Evolutionary conservation across 1,140 invertebrate genomes (phyloP).

Genomic region (Pseudobourletiella spinata): DNA sequence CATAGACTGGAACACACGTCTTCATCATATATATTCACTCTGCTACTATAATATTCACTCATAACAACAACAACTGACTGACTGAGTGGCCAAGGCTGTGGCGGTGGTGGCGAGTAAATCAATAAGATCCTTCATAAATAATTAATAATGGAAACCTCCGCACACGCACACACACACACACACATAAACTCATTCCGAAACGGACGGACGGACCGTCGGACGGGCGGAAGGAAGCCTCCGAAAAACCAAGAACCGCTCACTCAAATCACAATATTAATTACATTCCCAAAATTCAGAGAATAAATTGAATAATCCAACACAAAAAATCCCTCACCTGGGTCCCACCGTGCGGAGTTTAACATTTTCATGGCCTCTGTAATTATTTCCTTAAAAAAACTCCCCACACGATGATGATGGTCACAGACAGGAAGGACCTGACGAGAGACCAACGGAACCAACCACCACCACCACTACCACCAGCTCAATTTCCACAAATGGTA

Average conservation of each 20-base stretch:
- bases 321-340: conserved; percentile 18
- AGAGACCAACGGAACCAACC: neutral
- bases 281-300: neutral
- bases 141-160: too few relatives aligned
- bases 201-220: neutral
- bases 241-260: too few relatives aligned
- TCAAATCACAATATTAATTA: neutral
- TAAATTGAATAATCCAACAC: neutral
- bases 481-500: too few relatives aligned
- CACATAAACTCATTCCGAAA: neutral
- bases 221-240: too few relatives aligned
- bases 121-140: too few relatives aligned
- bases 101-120: too few relatives aligned
- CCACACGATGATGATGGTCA: neutral
- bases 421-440: too few relatives aligned
- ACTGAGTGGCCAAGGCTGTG: too few relatives aligned
- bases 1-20: too few relatives aligned
- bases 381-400: neutral
- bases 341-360: conserved; percentile 30
- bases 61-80: too few relatives aligned
- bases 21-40: too few relatives aligned
- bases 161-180: neutral
- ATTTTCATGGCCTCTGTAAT: conserved; percentile 16
- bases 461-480: neutral
- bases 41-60: too few relatives aligned